A percentile compares a stretch with the other conserved stretches of the same genome.
These are phyloP conservation scores for Lophius americanus DNA, from an alignment of 2,797 vertebrate species.

Conservation along the genomic window DNA sequence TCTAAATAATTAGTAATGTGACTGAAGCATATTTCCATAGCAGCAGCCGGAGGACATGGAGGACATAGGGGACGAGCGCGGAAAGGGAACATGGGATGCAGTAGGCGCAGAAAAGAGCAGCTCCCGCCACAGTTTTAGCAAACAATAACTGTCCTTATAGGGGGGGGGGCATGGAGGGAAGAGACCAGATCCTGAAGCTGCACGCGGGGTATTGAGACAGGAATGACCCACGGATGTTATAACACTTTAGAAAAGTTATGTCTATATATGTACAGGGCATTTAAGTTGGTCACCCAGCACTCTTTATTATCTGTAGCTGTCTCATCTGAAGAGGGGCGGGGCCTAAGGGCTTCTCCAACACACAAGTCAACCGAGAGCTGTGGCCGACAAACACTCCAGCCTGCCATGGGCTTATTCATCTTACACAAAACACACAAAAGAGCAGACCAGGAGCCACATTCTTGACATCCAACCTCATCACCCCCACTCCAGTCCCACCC, in stretches of 20 bases:
- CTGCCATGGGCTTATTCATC: conserved; percentile 74
- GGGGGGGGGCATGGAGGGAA: conserved; percentile 44
- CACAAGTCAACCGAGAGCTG: conserved; percentile 71
- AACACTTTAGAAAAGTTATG: conserved; percentile 60
- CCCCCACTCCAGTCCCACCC: conserved; percentile 69
- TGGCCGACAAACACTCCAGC: conserved; percentile 65
- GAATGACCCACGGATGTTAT: conserved; percentile 54
- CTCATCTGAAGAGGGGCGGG: conserved; percentile 67
- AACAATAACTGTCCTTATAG: conserved; percentile 71
- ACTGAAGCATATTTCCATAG: conserved; percentile 82
- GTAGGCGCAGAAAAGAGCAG: conserved; percentile 52
- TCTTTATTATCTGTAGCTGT: conserved; percentile 61
- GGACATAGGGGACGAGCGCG: conserved; percentile 66
- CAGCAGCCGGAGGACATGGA: conserved; percentile 72
- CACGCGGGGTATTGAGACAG: conserved; percentile 41
- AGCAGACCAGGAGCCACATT: conserved; percentile 84
- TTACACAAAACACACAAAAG: conserved; percentile 83
- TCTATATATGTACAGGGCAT: conserved; percentile 60
- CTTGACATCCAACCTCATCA: conserved; percentile 84
- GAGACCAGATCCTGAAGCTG: conserved; percentile 50
- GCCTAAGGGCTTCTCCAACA: conserved; percentile 67
- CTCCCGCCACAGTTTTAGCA: conserved; percentile 67
- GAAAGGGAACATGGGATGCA: conserved; percentile 68
- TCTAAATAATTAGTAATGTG: conserved; percentile 84
- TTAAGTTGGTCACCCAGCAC: conserved; percentile 68